These are phyloP conservation scores for Chymomyza procnemis DNA, from an alignment of 2,888 invertebrate species.

Conservation along the genomic window DNA sequence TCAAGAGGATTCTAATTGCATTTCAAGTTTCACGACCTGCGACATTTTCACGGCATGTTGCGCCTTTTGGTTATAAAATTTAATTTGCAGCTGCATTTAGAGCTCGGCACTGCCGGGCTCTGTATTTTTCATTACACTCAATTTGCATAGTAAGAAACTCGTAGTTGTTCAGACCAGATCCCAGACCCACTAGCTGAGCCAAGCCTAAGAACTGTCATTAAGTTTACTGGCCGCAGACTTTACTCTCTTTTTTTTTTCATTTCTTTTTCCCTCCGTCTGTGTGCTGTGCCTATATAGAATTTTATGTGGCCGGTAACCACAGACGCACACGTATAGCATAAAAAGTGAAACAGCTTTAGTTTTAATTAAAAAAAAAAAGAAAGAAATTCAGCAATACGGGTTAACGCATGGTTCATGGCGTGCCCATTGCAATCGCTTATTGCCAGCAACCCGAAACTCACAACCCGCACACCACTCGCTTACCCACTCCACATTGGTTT, in stretches of 20 bases:
- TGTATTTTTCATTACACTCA: constrained; percentile 49
- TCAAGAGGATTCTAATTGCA: constrained; percentile 46
- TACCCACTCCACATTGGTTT: not conserved
- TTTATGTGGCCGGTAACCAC: not conserved
- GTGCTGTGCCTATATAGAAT: not conserved
- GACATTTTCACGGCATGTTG: constrained; percentile 47
- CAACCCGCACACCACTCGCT: not conserved
- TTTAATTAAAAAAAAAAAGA: constrained; percentile 60
- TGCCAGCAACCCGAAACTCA: not conserved
- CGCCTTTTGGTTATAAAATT: constrained; percentile 50
- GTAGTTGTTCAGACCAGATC: constrained; percentile 25
- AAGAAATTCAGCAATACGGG: constrained; percentile 44
- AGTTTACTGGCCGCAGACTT: constrained; percentile 30
- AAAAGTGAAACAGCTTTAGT: constrained; percentile 47
- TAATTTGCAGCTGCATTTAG: constrained; percentile 29
- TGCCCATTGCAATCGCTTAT: constrained; percentile 2
- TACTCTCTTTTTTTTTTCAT: constrained; percentile 24
- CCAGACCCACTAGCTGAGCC: not conserved
- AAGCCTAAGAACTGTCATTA: constrained; percentile 52
- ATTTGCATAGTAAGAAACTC: constrained; percentile 42
- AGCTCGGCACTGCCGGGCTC: not conserved
- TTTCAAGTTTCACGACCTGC: constrained; percentile 21
- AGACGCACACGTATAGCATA: constrained; percentile 19
- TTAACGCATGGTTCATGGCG: constrained; percentile 36
- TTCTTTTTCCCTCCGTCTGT: not conserved